Evolutionary conservation across 2,113 vertebrate genomes (phyloP).

Genomic region (Rhagologus leucostigma): DNA sequence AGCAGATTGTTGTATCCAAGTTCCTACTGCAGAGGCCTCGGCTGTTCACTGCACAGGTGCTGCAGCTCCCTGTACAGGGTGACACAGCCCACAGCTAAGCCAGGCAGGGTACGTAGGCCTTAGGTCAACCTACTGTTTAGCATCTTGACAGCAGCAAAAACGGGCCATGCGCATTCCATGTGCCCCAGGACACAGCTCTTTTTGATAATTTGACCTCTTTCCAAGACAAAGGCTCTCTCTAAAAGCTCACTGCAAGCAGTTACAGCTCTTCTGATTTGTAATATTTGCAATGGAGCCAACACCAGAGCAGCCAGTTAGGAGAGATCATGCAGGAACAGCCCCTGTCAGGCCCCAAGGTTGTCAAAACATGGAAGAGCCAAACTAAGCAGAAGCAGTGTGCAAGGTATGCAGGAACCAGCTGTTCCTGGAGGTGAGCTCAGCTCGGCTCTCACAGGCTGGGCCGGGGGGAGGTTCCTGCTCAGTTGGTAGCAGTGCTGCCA

Average conservation of each 20-base stretch:
- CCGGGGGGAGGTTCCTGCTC: background rate
- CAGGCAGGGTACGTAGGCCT: background rate
- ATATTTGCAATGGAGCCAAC: background rate
- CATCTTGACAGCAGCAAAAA: background rate
- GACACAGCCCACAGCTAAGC: background rate
- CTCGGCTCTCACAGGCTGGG: background rate
- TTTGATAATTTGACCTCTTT: background rate
- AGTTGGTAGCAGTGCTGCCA: background rate
- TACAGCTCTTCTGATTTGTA: background rate
- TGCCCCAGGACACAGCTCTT: background rate
- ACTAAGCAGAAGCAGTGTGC: background rate
- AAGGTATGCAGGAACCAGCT: background rate
- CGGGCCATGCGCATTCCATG: accelerated
- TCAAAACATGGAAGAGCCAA: background rate
- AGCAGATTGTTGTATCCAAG: background rate
- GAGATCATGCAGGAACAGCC: background rate
- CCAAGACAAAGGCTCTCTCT: background rate
- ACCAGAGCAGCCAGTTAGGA: background rate
- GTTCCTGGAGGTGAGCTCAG: background rate
- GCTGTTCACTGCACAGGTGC: background rate
- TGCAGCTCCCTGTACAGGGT: background rate
- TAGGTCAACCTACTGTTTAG: background rate
- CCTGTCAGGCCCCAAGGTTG: background rate
- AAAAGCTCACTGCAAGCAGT: background rate
- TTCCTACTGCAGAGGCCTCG: background rate